Percentiles rank a stretch among this genome's conserved stretches.
Evolutionary conservation across 2,113 vertebrate species (phyloP).

Genomic region (Odocoileus virginianus): DNA sequence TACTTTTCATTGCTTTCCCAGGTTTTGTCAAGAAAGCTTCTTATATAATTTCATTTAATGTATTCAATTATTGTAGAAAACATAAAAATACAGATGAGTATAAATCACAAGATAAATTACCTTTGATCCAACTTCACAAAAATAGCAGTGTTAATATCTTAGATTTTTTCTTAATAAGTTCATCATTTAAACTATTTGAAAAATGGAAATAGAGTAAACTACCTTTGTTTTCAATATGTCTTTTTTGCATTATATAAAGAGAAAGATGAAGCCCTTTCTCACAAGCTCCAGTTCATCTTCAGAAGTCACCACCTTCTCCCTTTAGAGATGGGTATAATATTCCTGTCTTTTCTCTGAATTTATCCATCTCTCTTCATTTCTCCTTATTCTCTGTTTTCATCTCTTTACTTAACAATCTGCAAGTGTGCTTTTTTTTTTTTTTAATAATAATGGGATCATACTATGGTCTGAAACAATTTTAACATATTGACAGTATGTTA

Average conservation of each 20-base stretch:
- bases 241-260: not conserved
- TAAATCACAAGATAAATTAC: not conserved
- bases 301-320: not conserved
- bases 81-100: not conserved
- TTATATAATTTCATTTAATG: not conserved
- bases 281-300: not conserved
- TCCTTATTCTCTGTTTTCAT: not conserved
- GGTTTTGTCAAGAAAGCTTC: not conserved
- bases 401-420: not conserved
- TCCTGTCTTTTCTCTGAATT: not conserved
- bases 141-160: not conserved
- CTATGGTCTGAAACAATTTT: not conserved
- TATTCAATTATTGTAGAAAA: not conserved
- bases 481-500: not conserved
- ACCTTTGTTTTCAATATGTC: not conserved
- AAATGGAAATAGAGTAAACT: not conserved
- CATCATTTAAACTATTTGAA: not conserved
- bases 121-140: not conserved
- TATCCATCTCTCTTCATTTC: not conserved
- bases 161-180: not conserved
- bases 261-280: not conserved
- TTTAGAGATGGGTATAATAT: not conserved
- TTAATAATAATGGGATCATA: not conserved
- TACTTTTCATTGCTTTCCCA: not conserved
- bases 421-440: not conserved